Conservation (phyloP, 2,888 invertebrate genomes). For the Gymnocheta viridis region DNA sequence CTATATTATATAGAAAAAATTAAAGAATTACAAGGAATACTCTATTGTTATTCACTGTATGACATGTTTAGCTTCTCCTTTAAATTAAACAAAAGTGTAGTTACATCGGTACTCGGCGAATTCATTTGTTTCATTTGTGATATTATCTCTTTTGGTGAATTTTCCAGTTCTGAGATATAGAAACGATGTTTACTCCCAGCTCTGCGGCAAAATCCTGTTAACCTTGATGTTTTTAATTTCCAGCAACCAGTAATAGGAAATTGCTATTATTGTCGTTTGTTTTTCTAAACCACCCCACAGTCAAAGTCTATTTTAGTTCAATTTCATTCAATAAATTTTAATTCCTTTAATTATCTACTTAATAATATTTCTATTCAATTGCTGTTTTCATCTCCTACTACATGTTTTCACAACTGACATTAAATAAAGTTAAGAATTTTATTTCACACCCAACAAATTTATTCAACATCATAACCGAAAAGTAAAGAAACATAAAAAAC, state of each 20-base stretch:
- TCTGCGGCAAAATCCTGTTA: neutral
- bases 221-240: neutral
- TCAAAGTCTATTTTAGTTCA: neutral
- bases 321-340: constrained; percentile 4
- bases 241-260: neutral
- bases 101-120: too few species aligned
- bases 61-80: too few species aligned
- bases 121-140: too few species aligned
- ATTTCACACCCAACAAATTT: constrained; percentile 64
- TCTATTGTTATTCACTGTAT: too few species aligned
- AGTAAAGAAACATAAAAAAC: constrained; percentile 61
- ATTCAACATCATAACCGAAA: constrained; percentile 55
- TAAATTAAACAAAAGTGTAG: too few species aligned
- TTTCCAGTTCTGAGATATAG: too few species aligned
- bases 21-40: too few species aligned
- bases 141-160: too few species aligned
- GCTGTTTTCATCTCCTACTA: neutral
- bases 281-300: neutral
- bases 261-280: neutral
- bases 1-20: too few species aligned
- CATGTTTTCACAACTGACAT: neutral
- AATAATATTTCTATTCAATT: constrained; percentile 24
- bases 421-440: constrained; percentile 35
- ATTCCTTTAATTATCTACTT: constrained; percentile 28
- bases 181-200: too few species aligned